Conservation (phyloP, 1,140 invertebrate genomes). For the Drosophila fuyamai region DNA sequence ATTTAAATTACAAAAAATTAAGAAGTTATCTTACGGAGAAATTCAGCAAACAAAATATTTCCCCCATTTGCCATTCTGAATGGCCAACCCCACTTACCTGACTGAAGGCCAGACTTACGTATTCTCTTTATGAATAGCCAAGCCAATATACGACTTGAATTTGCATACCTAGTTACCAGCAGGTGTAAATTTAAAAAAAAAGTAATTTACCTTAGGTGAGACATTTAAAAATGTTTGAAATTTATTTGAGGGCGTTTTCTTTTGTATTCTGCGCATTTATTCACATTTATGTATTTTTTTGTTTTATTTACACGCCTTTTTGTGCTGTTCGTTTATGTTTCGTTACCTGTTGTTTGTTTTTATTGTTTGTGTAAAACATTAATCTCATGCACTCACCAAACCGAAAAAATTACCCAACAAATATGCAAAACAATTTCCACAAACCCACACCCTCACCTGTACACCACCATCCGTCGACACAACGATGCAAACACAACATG, state of each 20-base stretch:
- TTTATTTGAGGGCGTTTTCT: neutral
- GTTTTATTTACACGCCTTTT: constrained; percentile 59
- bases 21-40: neutral
- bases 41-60: neutral
- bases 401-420: constrained; percentile 42
- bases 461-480: constrained; percentile 30
- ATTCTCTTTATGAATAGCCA: constrained; percentile 14
- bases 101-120: neutral
- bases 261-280: constrained; percentile 33
- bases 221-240: constrained; percentile 8
- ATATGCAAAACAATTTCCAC: constrained; percentile 66
- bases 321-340: constrained; percentile 64
- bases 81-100: neutral
- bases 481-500: constrained; percentile 39
- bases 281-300: constrained; percentile 27
- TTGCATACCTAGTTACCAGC: neutral
- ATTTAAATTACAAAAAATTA: neutral
- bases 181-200: constrained; percentile 17
- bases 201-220: constrained; percentile 12
- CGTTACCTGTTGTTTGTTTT: constrained; percentile 78
- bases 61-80: neutral
- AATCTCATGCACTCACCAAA: constrained; percentile 73
- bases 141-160: constrained; percentile 5
- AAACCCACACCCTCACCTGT: constrained; percentile 28
- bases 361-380: constrained; percentile 78